Base-by-base conservation (phyloP, 2,797 vertebrate species). In the Ficedula albicollis region DNA sequence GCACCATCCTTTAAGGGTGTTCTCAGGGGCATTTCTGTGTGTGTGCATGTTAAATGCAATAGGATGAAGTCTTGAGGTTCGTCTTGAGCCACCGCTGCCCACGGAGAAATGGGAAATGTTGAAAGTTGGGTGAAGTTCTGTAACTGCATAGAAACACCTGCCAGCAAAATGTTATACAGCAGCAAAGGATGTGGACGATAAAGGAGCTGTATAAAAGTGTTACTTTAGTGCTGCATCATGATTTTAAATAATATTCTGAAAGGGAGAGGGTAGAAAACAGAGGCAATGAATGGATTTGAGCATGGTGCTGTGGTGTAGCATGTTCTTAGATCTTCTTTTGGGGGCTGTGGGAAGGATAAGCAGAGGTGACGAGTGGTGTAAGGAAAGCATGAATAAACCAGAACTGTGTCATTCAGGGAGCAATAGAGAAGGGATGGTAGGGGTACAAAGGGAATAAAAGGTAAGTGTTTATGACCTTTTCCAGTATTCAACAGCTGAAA, bases 251-350 rank as follows among this genome's bases (percentile, higher is more conserved):
- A 20, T 39, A 29, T 4, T 36, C 10, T 38, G 13, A 46, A 76
- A 83, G 20, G 18, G 39, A 13, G 9, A 79, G n/a, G 15, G 21
- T 46, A n/a, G 27, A 30, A 93, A 58, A 55, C 12, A n/a, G 38
- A 72, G 26, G 13, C 13, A 34, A 10, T 32, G 18, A 25, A 15
- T 17, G 10, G 12, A 25, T 49, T 41, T 0, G 1, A 58, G 18
- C 20, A 26, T 51, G n/a, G 38, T 54, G 25, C 54, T 2, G 2
- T 51, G n/a, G 36, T 69, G 16, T 29, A 29, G 25, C 0, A 0
- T 20, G 14, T 60, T 67, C 15, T 16, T 15, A 4, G 36, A 4
- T 39, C 36, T 26, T 39, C 39, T 17, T 81, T 60, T 70, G 66
- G 56, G 59, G 64, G 3, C 36, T 54, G 1, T 38, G 52, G 32